These are phyloP conservation scores for Scylla paramamosain DNA, from an alignment of 1,140 invertebrate species.

Conservation along the genomic window DNA sequence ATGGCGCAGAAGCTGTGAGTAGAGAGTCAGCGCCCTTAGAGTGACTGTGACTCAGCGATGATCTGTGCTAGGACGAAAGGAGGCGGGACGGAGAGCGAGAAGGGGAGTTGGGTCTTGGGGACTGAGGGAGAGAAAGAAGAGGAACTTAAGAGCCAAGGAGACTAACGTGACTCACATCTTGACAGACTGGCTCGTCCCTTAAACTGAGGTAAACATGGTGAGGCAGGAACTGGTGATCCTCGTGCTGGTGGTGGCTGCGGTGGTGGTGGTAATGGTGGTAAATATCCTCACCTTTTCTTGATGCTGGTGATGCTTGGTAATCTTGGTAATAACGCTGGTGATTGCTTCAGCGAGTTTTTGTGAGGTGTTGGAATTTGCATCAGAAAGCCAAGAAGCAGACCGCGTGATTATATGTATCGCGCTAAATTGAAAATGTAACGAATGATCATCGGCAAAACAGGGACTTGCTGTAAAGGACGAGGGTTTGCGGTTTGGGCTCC, in stretches of 20 bases:
- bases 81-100: no score
- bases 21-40: not conserved
- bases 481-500: not conserved
- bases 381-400: not conserved
- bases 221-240: not conserved
- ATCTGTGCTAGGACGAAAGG: not conserved
- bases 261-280: not conserved
- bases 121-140: not conserved
- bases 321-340: not conserved
- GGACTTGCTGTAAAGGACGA: not conserved
- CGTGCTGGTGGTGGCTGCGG: not conserved
- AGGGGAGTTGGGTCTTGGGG: no score
- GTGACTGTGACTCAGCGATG: not conserved
- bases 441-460: not conserved
- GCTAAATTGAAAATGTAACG: not conserved
- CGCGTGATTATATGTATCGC: not conserved
- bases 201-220: conserved; percentile 22
- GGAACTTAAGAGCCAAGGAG: not conserved
- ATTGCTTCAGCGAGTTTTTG: not conserved
- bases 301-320: not conserved
- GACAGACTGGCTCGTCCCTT: not conserved
- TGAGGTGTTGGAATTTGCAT: not conserved
- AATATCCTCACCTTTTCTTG: not conserved
- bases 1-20: not conserved
- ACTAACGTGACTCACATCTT: not conserved